A percentile compares a stretch with the other conserved stretches of the same genome.
Evolutionary conservation across 2,113 vertebrate genomes (phyloP).

Genomic region (Chamaetylas fuelleborni): DNA sequence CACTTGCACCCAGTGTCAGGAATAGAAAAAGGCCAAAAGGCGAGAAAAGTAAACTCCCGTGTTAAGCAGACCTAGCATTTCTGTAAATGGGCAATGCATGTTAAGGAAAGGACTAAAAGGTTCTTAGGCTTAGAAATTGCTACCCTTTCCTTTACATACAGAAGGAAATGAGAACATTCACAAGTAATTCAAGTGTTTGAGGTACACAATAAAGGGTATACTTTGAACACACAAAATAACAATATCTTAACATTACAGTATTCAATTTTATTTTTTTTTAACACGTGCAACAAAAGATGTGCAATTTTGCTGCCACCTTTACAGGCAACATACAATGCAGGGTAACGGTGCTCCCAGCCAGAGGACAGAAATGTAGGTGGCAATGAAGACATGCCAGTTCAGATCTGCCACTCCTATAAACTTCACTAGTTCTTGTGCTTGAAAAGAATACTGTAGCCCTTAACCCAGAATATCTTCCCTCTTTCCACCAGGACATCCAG

Average conservation of each 20-base stretch:
- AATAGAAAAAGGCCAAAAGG: not conserved
- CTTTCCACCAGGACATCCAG: not conserved
- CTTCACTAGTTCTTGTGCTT: not conserved
- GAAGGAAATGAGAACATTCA: not conserved
- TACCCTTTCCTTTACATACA: not conserved
- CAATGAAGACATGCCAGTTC: not conserved
- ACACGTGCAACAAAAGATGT: not conserved
- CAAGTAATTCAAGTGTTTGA: not conserved
- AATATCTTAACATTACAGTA: not conserved
- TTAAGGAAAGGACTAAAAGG: not conserved
- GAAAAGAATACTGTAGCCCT: not conserved
- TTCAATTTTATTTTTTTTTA: not conserved
- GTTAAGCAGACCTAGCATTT: not conserved
- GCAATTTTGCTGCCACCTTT: not conserved
- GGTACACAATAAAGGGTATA: not conserved
- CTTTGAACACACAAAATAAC: not conserved
- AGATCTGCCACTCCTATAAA: not conserved
- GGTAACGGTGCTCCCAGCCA: not conserved
- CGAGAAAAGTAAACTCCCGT: not conserved
- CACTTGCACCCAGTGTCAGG: not conserved
- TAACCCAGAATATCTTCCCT: not conserved
- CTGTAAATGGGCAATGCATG: not conserved
- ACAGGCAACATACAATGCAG: not conserved
- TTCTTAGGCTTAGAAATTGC: not conserved
- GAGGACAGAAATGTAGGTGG: not conserved